Conservation (phyloP, 2,888 invertebrate genomes). For the Cephus runcator region DNA sequence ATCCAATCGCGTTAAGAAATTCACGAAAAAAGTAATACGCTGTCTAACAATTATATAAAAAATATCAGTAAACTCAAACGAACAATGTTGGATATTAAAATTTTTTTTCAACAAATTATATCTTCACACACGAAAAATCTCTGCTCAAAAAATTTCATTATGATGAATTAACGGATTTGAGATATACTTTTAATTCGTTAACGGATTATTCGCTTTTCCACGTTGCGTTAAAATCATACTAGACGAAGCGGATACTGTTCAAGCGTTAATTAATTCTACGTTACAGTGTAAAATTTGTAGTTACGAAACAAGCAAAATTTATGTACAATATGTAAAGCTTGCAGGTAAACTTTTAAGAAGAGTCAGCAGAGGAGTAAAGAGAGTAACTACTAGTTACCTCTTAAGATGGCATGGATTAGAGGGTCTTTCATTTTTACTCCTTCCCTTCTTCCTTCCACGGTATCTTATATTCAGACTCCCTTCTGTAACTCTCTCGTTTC, state of each 20-base stretch:
- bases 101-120: background rate
- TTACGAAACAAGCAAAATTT: background rate
- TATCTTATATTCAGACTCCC: slow-evolving; percentile 7
- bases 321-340: background rate
- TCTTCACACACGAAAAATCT: no score
- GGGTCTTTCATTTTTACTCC: slow-evolving; percentile 6
- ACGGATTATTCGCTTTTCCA: background rate
- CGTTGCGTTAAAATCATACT: background rate
- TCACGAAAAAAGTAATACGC: no score
- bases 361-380: background rate
- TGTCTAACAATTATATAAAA: background rate
- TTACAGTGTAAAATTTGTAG: background rate
- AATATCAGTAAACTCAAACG: background rate
- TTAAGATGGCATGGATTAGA: background rate
- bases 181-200: background rate
- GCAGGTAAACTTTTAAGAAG: background rate
- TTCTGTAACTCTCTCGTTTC: slow-evolving; percentile 33
- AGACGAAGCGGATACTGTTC: background rate
- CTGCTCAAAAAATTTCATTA: background rate
- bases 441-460: slow-evolving; percentile 1
- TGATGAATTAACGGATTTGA: background rate
- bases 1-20: background rate
- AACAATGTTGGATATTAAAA: background rate
- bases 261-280: background rate
- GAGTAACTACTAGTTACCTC: background rate